phyloP scores from a whole-genome alignment of 2,888 invertebrate species.

The Thereva unica region DNA sequence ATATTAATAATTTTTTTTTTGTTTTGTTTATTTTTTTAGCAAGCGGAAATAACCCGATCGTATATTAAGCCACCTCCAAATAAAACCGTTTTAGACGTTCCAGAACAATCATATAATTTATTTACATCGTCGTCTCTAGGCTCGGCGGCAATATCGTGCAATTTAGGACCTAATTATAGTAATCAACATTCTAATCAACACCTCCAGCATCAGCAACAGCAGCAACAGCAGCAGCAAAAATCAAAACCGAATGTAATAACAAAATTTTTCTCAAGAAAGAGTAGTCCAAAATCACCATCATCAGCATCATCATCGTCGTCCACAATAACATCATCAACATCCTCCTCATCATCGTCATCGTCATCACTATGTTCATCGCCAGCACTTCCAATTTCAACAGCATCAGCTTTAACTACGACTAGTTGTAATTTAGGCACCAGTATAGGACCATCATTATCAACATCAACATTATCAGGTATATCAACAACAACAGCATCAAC shows the following conservation, averaged over 20 bases:
- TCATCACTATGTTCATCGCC: slow-evolving; percentile 45
- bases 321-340: slow-evolving; percentile 49
- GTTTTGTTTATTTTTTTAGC: slow-evolving; percentile 56
- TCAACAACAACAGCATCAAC: slow-evolving; percentile 40
- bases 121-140: slow-evolving; percentile 44
- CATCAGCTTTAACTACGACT: slow-evolving; percentile 53
- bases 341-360: slow-evolving; percentile 48
- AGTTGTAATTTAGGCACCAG: slow-evolving; percentile 51
- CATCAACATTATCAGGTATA: slow-evolving; percentile 41
- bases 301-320: slow-evolving; percentile 46
- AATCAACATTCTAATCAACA: slow-evolving; percentile 44
- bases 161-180: slow-evolving; percentile 44
- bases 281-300: slow-evolving; percentile 55
- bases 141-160: slow-evolving; percentile 44
- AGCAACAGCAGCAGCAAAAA: slow-evolving; percentile 47
- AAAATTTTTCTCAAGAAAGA: slow-evolving; percentile 58
- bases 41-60: slow-evolving; percentile 70
- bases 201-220: slow-evolving; percentile 43
- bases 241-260: slow-evolving; percentile 58
- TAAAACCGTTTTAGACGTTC: slow-evolving; percentile 70
- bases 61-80: slow-evolving; percentile 69
- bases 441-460: slow-evolving; percentile 43
- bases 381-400: slow-evolving; percentile 53
- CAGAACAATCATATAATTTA: slow-evolving; percentile 57
- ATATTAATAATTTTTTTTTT: not conserved